Evolutionary conservation across 1,140 invertebrate species (phyloP).

Genomic region (Drosophila arizonae): DNA sequence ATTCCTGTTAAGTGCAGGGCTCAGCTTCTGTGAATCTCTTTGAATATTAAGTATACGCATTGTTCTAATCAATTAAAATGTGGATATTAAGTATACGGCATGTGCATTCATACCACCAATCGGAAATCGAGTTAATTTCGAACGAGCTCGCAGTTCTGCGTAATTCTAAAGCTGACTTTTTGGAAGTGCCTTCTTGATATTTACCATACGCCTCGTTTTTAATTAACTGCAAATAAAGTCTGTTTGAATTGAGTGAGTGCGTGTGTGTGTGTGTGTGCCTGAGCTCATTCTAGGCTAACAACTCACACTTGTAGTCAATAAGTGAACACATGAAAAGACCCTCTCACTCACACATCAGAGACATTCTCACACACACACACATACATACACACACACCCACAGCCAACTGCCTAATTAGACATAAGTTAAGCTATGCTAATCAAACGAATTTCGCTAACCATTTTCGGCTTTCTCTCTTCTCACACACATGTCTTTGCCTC

Average conservation of each 20-base stretch:
- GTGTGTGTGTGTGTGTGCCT: slow-evolving; percentile 2
- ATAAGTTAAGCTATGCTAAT: slow-evolving; percentile 26
- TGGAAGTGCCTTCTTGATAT: background rate
- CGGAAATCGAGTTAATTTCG: too few species aligned
- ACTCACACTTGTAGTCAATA: slow-evolving; percentile 36
- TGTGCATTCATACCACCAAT: too few species aligned
- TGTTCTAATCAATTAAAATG: too few species aligned
- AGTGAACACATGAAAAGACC: slow-evolving; percentile 16
- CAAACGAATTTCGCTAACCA: slow-evolving; percentile 36
- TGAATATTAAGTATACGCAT: too few species aligned
- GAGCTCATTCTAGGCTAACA: slow-evolving; percentile 47
- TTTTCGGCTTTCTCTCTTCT: slow-evolving; percentile 42
- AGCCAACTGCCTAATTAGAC: slow-evolving; percentile 10
- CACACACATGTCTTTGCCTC: slow-evolving; percentile 35
- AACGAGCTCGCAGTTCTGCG: too few species aligned
- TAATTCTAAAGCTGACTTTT: too few species aligned
- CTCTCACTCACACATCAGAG: slow-evolving; percentile 8
- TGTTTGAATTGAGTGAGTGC: background rate
- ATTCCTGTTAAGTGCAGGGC: too few species aligned
- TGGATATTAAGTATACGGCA: too few species aligned
- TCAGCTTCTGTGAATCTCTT: too few species aligned
- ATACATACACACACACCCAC: slow-evolving; percentile 13
- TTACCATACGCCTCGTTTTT: background rate
- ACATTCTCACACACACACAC: slow-evolving; percentile 13
- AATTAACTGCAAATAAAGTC: background rate